A percentile compares a stretch with the other conserved stretches of the same genome.
These are phyloP conservation scores for Vulpes vulpes DNA, from an alignment of 2,113 vertebrate species.

Conservation along the genomic window DNA sequence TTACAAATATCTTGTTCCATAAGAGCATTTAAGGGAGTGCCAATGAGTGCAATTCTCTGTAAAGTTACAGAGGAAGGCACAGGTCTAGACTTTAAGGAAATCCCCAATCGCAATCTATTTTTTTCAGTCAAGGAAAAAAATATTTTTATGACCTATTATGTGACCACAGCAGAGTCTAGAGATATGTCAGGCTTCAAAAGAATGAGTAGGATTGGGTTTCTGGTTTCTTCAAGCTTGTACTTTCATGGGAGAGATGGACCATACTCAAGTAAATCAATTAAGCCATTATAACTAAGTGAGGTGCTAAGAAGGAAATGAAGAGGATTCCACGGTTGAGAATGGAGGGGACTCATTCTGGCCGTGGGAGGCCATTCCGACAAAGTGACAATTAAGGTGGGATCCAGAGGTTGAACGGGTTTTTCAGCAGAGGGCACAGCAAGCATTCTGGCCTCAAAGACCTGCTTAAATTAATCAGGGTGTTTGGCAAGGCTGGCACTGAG, in stretches of 20 bases:
- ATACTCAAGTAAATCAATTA: background rate
- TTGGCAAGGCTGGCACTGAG: fast-evolving
- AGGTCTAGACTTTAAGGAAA: background rate
- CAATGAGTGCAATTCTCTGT: background rate
- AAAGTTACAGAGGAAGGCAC: background rate
- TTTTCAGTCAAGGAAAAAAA: background rate
- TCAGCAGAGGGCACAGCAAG: background rate
- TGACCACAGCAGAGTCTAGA: background rate
- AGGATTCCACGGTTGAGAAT: background rate
- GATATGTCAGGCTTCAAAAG: background rate
- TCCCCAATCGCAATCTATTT: background rate
- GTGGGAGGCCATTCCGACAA: background rate
- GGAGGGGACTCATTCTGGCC: background rate
- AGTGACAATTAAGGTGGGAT: background rate
- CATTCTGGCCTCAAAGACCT: background rate
- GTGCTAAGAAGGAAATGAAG: background rate
- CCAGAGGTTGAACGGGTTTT: background rate
- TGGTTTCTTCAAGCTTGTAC: background rate
- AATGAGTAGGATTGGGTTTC: background rate
- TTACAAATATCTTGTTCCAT: background rate
- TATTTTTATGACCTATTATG: background rate
- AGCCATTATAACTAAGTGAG: background rate
- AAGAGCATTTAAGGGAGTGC: background rate
- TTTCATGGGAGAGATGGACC: background rate
- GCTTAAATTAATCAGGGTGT: background rate